Evolutionary conservation across 2,888 invertebrate genomes (phyloP), one percentile per base, ranked within the genome.

Genomic region (Euphydryas editha): DNA sequence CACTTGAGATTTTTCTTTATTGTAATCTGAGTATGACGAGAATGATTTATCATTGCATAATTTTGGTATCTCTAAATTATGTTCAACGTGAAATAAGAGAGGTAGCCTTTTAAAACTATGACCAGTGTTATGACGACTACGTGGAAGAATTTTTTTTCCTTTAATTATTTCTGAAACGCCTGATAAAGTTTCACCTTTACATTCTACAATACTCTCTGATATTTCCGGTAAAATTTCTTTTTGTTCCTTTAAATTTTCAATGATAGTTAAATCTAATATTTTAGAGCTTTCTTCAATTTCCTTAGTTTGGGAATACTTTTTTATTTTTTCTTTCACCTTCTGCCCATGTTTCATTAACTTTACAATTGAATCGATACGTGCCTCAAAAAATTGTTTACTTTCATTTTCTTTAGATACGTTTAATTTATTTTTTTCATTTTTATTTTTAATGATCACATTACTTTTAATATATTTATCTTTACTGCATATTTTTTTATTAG

Each of bases 131-230:
- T 63, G 58, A 30, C 59, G 61, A 55, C 75, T 59, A 3, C 70
- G 74, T 2, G 70, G 72, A 13, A 76, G 71, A 37, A 81, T 73
- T 15, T 65, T 59, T 20, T 21, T 69, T 4, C 80, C 80, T 72
- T 69, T 74, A 47, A 84, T 73, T 76, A 80, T 80, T 72, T 78
- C 73, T 46, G 42, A 62, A 17, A 49, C 36, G 21, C 55, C 15
- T 15, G 21, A 57, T 46, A 17, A 21, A 13, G 56, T 46, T 0
- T 61, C 24, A 10, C 62, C 60, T 8, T 62, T 63, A 70, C 81
- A 81, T 54, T 78, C 75, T n/a, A 77, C 42, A 51, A 76, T 55
- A 72, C 76, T 79, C 30, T 72, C 78, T 6, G 76, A 76, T 1
- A 5, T 17, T 17, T 66, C 64, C n/a, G 65, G 60, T n/a, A 18